Evolutionary conservation across 2,888 invertebrate genomes (phyloP).

Genomic region (Drosophila pullipes): DNA sequence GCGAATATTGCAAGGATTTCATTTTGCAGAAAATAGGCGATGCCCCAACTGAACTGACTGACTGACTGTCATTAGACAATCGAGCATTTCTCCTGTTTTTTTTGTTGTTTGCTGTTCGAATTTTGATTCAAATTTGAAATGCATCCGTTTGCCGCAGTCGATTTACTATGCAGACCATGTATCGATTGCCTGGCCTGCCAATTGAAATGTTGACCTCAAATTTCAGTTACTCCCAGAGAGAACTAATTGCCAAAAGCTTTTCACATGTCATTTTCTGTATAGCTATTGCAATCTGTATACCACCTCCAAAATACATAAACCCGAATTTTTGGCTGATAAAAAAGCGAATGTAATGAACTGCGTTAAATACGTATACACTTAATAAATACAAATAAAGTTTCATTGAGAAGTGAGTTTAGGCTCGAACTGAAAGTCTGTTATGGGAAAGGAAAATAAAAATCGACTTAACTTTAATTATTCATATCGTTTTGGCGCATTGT

Average conservation of each 20-base stretch:
- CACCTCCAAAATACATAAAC: neutral
- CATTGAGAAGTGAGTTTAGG: neutral
- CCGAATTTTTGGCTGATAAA: neutral
- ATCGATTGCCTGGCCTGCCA: constrained; percentile 1
- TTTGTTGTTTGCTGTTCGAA: neutral
- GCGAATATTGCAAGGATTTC: constrained; percentile 15
- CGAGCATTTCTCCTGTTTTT: constrained; percentile 19
- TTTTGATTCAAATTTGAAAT: constrained; percentile 13
- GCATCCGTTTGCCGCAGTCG: constrained; percentile 24
- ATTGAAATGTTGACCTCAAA: constrained; percentile 3
- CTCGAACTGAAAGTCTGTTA: neutral
- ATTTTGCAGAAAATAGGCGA: constrained; percentile 9
- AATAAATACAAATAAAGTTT: neutral
- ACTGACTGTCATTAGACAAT: constrained; percentile 24
- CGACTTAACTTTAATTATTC: constrained; percentile 43
- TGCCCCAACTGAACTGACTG: neutral
- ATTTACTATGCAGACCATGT: constrained; percentile 32
- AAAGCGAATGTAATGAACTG: neutral
- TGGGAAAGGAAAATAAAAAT: neutral
- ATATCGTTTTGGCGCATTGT: constrained; percentile 28
- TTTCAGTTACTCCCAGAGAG: neutral
- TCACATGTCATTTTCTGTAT: neutral
- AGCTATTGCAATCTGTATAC: neutral
- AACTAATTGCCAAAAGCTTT: neutral
- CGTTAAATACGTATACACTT: neutral